Conservation (phyloP, 2,888 invertebrate genomes). For the Psylliodes chrysocephalus region DNA sequence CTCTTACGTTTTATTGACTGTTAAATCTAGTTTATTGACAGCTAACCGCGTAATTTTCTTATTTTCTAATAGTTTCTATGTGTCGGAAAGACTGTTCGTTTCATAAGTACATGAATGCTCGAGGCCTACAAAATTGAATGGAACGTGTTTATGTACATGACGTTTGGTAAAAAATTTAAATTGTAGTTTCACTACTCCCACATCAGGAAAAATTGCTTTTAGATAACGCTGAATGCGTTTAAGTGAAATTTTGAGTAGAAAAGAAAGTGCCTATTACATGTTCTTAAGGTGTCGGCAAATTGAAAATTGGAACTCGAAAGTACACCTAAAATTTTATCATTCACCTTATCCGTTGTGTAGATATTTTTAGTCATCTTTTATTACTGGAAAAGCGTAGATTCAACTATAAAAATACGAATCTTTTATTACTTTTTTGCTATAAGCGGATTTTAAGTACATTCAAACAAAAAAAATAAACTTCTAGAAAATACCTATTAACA, state of each 20-base stretch:
- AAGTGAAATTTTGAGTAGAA: constrained; percentile 3
- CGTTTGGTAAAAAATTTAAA: constrained; percentile 10
- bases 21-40: constrained; percentile 20
- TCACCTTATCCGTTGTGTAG: no score
- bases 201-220: constrained; percentile 1
- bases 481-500: no score
- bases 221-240: not conserved
- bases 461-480: no score
- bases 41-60: constrained; percentile 21
- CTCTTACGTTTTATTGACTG: constrained; percentile 20
- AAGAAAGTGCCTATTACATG: constrained; percentile 4
- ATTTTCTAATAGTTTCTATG: constrained; percentile 23
- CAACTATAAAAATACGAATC: no score
- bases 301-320: not conserved
- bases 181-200: constrained; percentile 10
- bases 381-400: no score
- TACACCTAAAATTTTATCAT: no score
- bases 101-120: constrained; percentile 24
- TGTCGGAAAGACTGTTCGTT: constrained; percentile 19
- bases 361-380: no score
- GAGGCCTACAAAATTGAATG: constrained; percentile 18
- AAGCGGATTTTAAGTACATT: no score
- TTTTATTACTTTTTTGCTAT: no score
- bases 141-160: constrained; percentile 14
- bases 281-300: not conserved